These are phyloP conservation scores for Nesometra sesokonis DNA, from an alignment of 35 echinoderm and acorn worm genomes.

Conservation along the genomic window DNA sequence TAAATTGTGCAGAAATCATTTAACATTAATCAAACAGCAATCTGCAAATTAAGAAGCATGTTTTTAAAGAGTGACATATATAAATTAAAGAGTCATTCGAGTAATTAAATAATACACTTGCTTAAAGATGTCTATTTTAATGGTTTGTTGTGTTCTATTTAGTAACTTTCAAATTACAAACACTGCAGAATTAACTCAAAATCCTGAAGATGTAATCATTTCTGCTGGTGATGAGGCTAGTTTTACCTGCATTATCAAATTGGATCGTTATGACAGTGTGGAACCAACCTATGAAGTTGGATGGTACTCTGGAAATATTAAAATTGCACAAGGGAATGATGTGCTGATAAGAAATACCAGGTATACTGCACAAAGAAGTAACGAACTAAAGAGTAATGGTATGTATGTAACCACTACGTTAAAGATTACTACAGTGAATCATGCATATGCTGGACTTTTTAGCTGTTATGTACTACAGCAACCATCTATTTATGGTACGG, in stretches of 20 bases:
- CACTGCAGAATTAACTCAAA: too few relatives aligned
- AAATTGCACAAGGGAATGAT: neutral
- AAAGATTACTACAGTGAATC: neutral
- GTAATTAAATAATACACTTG: too few relatives aligned
- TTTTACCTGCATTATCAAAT: neutral
- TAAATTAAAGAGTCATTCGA: too few relatives aligned
- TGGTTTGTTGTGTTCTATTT: too few relatives aligned
- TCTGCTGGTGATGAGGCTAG: neutral
- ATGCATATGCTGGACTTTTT: neutral
- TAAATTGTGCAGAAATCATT: neutral
- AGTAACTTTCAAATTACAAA: too few relatives aligned
- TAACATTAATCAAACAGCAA: too few relatives aligned
- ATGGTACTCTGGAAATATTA: too few relatives aligned
- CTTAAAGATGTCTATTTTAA: too few relatives aligned
- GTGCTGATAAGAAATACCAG: neutral
- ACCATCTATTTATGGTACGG: neutral
- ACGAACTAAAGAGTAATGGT: neutral
- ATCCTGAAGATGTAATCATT: neutral
- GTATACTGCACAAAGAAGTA: neutral
- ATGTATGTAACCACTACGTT: neutral
- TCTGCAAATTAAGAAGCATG: too few relatives aligned
- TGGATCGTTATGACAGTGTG: neutral
- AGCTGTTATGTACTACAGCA: neutral
- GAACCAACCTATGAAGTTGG: neutral
- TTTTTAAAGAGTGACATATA: too few relatives aligned